Percentiles rank a stretch among this genome's conserved stretches.
Evolutionary conservation across 2,888 invertebrate species (phyloP).

Genomic region (Patella depressa): DNA sequence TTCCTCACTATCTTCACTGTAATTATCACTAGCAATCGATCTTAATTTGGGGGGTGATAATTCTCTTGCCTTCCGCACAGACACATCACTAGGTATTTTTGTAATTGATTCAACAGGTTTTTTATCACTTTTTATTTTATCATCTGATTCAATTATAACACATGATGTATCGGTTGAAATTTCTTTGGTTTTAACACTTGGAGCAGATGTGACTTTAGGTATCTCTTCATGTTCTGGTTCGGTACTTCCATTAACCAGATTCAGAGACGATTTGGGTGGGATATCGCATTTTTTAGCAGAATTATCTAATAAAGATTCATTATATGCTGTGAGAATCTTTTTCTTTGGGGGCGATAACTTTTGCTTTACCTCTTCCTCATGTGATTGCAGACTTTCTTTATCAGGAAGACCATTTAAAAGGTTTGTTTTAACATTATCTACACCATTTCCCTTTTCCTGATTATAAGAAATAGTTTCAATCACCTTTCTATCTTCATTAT

Average conservation of each 20-base stretch:
- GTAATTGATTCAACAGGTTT: not conserved
- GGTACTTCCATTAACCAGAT: not conserved
- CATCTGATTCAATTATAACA: not conserved
- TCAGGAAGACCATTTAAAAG: constrained; percentile 6
- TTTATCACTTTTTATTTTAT: not conserved
- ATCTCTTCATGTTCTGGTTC: not conserved
- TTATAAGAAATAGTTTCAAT: constrained; percentile 9
- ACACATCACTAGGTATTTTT: not conserved
- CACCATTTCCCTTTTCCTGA: constrained; percentile 2
- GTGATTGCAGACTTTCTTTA: not conserved
- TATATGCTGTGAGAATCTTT: not conserved
- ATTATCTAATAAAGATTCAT: not conserved
- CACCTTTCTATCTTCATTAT: constrained; percentile 7
- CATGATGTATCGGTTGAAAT: not conserved
- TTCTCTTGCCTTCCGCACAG: not conserved
- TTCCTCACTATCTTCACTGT: constrained; percentile 18
- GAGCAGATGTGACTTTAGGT: not conserved
- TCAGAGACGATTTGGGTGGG: not conserved
- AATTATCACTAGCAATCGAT: not conserved
- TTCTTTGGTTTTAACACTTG: not conserved
- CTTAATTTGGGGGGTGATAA: not conserved
- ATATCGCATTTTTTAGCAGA: not conserved
- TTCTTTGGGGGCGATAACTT: constrained; percentile 3
- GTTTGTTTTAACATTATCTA: not conserved
- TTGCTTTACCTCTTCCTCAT: not conserved